Evolutionary conservation across 2,113 vertebrate genomes (phyloP).

Genomic region (Cyanistes caeruleus): DNA sequence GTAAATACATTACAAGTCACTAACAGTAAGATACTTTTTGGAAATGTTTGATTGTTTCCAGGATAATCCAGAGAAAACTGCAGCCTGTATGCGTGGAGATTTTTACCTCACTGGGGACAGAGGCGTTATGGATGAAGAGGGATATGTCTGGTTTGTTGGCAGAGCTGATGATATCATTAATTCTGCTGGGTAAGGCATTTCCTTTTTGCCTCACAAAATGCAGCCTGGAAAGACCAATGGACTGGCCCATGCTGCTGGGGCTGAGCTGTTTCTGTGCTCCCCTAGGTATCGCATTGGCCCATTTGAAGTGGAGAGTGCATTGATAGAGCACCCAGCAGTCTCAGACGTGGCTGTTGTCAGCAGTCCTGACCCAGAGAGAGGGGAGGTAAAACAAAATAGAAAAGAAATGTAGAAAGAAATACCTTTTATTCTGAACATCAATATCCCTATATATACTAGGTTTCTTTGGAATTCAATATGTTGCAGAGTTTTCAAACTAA

Average conservation of each 20-base stretch:
- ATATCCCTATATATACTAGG: background rate
- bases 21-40: background rate
- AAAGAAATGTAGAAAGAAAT: background rate
- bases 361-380: conserved; percentile 81
- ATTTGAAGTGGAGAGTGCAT: conserved; percentile 80
- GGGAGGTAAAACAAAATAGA: conserved; percentile 72
- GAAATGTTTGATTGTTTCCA: background rate
- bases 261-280: background rate
- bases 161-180: conserved; percentile 82
- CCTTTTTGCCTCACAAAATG: background rate
- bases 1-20: background rate
- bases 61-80: conserved; percentile 79
- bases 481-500: background rate
- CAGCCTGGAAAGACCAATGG: background rate
- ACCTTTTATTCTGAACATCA: background rate
- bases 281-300: conserved; percentile 84
- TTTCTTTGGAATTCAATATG: background rate
- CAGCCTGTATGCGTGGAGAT: conserved; percentile 71
- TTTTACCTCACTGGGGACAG: conserved; percentile 83
- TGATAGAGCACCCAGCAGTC: conserved; percentile 82
- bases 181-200: conserved; percentile 77
- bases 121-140: conserved; percentile 79
- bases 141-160: conserved; percentile 80
- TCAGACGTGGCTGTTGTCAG: conserved; percentile 81
- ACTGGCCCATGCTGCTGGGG: background rate